Evolutionary conservation across 2,888 invertebrate species (phyloP).

Genomic region (Alviniconcha strummeri): DNA sequence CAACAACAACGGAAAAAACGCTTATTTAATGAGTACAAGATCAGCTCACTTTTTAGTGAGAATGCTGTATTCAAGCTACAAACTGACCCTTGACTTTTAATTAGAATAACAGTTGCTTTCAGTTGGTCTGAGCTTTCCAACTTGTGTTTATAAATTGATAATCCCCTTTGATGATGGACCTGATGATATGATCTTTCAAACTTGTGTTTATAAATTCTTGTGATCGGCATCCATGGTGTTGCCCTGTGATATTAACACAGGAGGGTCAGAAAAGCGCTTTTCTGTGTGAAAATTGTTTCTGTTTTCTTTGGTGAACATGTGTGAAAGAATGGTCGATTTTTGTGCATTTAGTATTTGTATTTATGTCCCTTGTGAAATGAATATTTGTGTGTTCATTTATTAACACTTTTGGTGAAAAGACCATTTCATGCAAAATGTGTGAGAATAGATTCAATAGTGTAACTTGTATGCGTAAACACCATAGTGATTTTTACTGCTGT

Average conservation of each 20-base stretch:
- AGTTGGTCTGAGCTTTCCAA: too few species aligned
- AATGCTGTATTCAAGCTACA: too few species aligned
- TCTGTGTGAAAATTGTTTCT: neutral
- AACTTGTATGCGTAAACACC: too few species aligned
- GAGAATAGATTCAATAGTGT: neutral
- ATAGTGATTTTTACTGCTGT: too few species aligned
- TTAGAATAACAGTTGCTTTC: too few species aligned
- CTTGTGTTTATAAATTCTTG: slow-evolving; percentile 24
- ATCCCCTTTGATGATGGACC: too few species aligned
- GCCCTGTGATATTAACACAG: slow-evolving; percentile 31
- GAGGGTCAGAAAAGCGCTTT: neutral
- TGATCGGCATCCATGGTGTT: slow-evolving; percentile 28
- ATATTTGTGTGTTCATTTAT: neutral
- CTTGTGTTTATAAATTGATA: too few species aligned
- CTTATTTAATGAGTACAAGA: too few species aligned
- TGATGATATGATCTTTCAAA: neutral
- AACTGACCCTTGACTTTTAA: too few species aligned
- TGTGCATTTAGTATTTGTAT: neutral
- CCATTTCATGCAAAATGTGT: neutral
- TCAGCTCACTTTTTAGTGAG: too few species aligned
- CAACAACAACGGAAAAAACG: too few species aligned
- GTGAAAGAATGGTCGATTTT: neutral
- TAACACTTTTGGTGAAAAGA: neutral
- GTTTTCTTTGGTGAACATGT: neutral
- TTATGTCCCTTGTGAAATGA: neutral